phyloP scores from a whole-genome alignment of 2,888 invertebrate genomes.

The Deilephila porcellus region DNA sequence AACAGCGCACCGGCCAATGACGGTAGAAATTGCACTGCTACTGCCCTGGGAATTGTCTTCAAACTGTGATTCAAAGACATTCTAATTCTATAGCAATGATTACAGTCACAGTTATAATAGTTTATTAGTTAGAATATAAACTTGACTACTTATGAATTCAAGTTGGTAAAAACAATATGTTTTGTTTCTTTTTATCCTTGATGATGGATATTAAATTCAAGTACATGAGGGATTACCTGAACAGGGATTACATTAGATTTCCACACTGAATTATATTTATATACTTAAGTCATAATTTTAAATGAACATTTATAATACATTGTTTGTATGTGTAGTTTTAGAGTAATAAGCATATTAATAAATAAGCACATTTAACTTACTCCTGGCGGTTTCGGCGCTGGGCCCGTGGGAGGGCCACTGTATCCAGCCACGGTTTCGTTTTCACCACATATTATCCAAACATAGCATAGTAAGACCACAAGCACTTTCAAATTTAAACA shows the following conservation, averaged over 20 bases:
- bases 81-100: neutral
- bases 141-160: no score
- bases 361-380: constrained; percentile 16
- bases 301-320: neutral
- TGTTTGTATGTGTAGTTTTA: neutral
- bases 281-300: neutral
- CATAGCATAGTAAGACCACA: neutral
- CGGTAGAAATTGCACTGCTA: neutral
- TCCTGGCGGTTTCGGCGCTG: constrained; percentile 27
- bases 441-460: constrained; percentile 22
- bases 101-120: neutral
- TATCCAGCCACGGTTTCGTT: constrained; percentile 13
- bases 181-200: no score
- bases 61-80: neutral
- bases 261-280: neutral
- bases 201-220: no score
- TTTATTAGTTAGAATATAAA: no score
- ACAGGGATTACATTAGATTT: no score
- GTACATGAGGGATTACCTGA: no score
- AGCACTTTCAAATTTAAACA: constrained; percentile 17
- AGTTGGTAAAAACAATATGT: no score
- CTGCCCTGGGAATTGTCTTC: neutral
- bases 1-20: neutral
- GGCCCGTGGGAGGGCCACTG: constrained; percentile 3
- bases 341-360: neutral